Percentiles rank a stretch among this genome's conserved stretches.
These are phyloP conservation scores for Sebastes baramenuke DNA, from an alignment of 2,797 vertebrate genomes.

Conservation along the genomic window DNA sequence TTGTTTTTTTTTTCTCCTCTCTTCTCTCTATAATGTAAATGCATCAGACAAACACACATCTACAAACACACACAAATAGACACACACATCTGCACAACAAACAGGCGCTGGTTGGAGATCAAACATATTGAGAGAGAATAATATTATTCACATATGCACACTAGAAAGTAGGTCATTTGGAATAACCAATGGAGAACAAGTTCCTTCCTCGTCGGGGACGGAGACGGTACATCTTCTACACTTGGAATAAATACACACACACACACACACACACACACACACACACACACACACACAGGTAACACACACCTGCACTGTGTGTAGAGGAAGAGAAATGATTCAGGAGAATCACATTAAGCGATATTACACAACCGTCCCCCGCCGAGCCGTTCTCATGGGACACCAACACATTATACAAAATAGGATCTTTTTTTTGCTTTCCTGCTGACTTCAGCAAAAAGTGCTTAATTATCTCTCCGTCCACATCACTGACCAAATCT, in stretches of 20 bases:
- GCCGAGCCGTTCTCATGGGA: conserved; percentile 15
- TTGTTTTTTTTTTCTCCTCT: conserved; percentile 43
- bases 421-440: conserved; percentile 42
- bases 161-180: conserved; percentile 68
- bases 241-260: background rate
- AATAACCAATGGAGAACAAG: conserved; percentile 33
- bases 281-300: background rate
- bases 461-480: conserved; percentile 53
- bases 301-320: background rate
- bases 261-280: background rate
- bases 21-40: conserved; percentile 49
- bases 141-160: conserved; percentile 41
- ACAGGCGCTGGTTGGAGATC: conserved; percentile 29
- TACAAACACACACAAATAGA: background rate
- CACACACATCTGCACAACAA: conserved; percentile 13
- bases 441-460: conserved; percentile 71
- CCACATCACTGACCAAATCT: conserved; percentile 46
- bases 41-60: conserved; percentile 11
- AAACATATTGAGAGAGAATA: conserved; percentile 43
- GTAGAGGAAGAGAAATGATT: background rate
- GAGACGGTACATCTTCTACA: background rate
- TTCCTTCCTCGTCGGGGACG: conserved; percentile 8
- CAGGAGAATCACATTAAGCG: background rate
- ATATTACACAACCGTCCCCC: conserved; percentile 27
- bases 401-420: conserved; percentile 38